phyloP scores from a whole-genome alignment of 1,140 invertebrate genomes.

The Choristoneura fumiferana region DNA sequence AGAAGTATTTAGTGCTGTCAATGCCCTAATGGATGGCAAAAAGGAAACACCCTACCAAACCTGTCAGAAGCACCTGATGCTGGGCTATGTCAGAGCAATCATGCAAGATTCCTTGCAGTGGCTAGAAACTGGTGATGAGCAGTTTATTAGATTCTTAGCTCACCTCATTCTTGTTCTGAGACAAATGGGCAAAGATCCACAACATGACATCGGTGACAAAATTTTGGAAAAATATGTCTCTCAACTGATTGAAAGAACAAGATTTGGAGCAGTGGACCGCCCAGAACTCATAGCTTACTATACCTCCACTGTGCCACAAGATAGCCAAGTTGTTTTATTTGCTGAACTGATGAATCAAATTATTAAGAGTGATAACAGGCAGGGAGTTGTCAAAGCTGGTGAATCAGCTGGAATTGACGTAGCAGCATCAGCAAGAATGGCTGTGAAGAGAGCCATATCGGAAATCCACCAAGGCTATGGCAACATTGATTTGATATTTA shows the following conservation, averaged over 20 bases:
- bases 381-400: conserved; percentile 71
- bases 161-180: conserved; percentile 92
- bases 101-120: conserved; percentile 65
- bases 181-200: conserved; percentile 84
- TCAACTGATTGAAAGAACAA: conserved; percentile 83
- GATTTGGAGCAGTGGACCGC: conserved; percentile 75
- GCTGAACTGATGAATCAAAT: conserved; percentile 88
- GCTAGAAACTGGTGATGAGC: conserved; percentile 65
- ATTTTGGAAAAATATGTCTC: conserved; percentile 86
- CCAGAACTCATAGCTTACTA: conserved; percentile 92
- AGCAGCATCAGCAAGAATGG: conserved; percentile 88
- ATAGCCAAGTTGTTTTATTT: conserved; percentile 87
- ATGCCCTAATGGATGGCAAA: conserved; percentile 66
- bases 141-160: conserved; percentile 88
- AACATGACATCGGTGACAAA: conserved; percentile 84
- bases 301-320: conserved; percentile 84
- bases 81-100: conserved; percentile 67
- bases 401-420: conserved; percentile 87
- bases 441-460: conserved; percentile 88
- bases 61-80: conserved; percentile 68
- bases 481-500: conserved; percentile 59
- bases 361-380: conserved; percentile 80
- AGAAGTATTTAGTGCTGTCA: conserved; percentile 83
- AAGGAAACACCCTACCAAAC: conserved; percentile 73
- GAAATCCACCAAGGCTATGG: conserved; percentile 68